A percentile compares a stretch with the other conserved stretches of the same genome.
These are phyloP conservation scores for Denticeps clupeoides DNA, from an alignment of 2,797 vertebrate species.

Conservation along the genomic window DNA sequence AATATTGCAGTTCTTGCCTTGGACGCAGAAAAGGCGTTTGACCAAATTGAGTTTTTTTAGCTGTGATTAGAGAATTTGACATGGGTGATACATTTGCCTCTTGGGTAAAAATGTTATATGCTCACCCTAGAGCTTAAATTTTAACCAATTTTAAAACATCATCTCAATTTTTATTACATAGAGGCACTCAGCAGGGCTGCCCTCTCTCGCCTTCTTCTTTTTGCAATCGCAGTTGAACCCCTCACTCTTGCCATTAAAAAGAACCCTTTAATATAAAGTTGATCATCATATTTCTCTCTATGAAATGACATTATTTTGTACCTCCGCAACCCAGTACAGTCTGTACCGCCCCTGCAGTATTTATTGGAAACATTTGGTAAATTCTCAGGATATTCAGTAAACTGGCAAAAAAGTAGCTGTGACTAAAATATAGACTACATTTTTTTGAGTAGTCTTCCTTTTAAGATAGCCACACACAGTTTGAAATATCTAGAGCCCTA, in stretches of 20 bases:
- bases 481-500: not conserved
- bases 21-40: not conserved
- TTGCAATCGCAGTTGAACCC: no score
- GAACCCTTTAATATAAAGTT: no score
- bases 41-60: slow-evolving; percentile 1
- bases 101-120: not conserved
- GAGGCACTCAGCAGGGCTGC: not conserved
- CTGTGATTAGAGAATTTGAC: not conserved
- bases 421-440: not conserved
- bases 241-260: no score
- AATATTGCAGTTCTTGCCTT: not conserved
- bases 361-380: not conserved
- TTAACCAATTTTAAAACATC: not conserved
- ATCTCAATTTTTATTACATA: not conserved
- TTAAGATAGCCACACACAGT: slow-evolving; percentile 6
- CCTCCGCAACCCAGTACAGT: not conserved
- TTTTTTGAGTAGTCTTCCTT: slow-evolving; percentile 1
- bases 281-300: no score
- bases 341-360: not conserved
- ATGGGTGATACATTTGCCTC: not conserved
- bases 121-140: not conserved
- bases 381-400: slow-evolving; percentile 5
- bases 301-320: no score
- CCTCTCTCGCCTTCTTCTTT: not conserved
- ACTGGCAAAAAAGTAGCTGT: slow-evolving; percentile 11